Conservation (phyloP, 2,113 vertebrate species). For the Sapajus apella region DNA sequence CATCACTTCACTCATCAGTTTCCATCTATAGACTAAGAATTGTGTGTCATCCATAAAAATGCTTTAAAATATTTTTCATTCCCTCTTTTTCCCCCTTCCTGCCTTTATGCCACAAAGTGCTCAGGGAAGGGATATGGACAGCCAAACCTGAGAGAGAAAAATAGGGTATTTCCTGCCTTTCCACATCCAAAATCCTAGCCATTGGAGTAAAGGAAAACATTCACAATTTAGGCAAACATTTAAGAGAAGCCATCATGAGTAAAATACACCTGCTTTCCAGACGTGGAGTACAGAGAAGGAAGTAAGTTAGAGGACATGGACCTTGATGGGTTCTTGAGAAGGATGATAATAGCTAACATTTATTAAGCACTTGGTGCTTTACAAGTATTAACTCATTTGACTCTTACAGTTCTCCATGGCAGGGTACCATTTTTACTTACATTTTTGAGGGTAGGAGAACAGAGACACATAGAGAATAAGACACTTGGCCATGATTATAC, state of each 20-base stretch:
- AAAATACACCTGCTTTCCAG: background rate
- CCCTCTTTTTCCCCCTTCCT: background rate
- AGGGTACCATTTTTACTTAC: background rate
- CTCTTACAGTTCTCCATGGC: background rate
- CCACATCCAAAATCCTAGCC: background rate
- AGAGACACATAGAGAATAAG: background rate
- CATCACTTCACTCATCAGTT: background rate
- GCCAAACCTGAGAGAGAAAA: background rate
- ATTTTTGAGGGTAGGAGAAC: background rate
- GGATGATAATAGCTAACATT: background rate
- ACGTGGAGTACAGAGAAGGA: background rate
- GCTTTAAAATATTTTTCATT: background rate
- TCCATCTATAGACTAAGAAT: background rate
- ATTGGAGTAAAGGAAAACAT: background rate
- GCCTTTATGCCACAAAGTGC: background rate
- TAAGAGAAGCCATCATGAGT: background rate
- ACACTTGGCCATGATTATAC: background rate
- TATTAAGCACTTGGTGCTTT: background rate
- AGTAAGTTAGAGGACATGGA: background rate
- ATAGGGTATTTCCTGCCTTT: background rate
- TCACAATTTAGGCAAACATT: background rate
- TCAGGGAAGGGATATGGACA: background rate
- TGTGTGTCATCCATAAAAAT: background rate
- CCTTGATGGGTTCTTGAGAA: background rate
- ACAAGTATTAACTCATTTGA: background rate